Percentiles rank a stretch among this genome's conserved stretches.
Conservation (phyloP, 2,113 vertebrate species). For the Pituophis catenifer region DNA sequence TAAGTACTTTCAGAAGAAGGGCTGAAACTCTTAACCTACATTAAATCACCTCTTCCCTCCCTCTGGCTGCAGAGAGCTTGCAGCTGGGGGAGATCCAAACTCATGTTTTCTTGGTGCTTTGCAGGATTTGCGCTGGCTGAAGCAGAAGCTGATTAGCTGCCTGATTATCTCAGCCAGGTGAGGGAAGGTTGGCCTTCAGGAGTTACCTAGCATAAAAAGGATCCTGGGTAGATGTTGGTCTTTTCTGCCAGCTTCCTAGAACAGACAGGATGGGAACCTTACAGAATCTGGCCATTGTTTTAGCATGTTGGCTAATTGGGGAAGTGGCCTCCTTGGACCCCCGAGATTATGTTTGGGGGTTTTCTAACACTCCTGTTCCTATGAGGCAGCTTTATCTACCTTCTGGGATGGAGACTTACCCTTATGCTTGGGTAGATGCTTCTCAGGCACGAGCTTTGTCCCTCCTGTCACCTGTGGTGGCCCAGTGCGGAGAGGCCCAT, state of each 20-base stretch:
- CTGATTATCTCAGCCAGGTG: background rate
- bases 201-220: slow-evolving; percentile 11
- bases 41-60: background rate
- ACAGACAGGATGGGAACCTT: background rate
- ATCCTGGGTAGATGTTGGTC: accelerated
- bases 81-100: background rate
- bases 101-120: background rate
- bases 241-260: background rate
- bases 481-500: slow-evolving; percentile 49
- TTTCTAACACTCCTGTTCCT: accelerated
- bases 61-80: accelerated
- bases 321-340: background rate
- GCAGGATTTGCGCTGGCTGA: background rate
- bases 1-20: background rate
- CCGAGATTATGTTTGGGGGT: background rate
- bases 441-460: background rate
- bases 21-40: background rate
- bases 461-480: background rate
- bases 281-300: background rate
- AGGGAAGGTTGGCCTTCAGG: background rate
- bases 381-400: accelerated
- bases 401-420: background rate
- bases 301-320: slow-evolving; percentile 7
- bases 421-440: slow-evolving; percentile 6
- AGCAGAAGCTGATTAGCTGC: background rate